Base-by-base conservation (phyloP, 2,113 vertebrate genomes). In the Labeo rohita region DNA sequence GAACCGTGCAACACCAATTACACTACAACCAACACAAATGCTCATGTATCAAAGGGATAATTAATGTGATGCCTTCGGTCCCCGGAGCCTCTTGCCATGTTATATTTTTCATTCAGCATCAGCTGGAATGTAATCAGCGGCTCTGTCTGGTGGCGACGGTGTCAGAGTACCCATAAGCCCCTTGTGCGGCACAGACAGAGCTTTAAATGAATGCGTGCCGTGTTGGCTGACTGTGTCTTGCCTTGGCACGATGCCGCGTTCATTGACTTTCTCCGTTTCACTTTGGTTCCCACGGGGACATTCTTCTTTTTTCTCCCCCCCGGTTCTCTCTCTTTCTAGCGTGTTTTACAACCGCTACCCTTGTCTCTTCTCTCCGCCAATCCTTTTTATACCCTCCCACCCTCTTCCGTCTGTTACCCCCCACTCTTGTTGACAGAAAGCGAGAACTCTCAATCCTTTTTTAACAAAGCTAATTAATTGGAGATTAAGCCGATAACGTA, bases 261-360 rank as follows among this genome's bases (percentile, higher is more conserved):
- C 63, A 87, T 92, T 15, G 89, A 93, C 90, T 93, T 93, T 82
- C 89, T 89, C 21, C 50, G 82, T 90, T 89, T 90, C 86, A 86
- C 86, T 50, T 0, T 86, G 21, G 87, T 89, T 90, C 90, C 89
- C 91, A 88, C 39, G 34, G 84, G 89, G 83, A 47, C 11, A 50
- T 61, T 81, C 73, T 39, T 39, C 39, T 50, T 36, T 68, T 18
- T 16, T 39, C 18, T 5, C n/a, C 15, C 21, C 9, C 13, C 73
- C 28, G 3, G 1, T 39, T 5, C 39, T 39, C 39, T 39, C 50
- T 52, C 34, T 21, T 72, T 47, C 72, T 72, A 21, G n/a, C 49
- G 7, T 56, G 36, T 78, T 72, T 77, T 50, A 84, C 83, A 34
- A 54, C 68, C 8, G n/a, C 80, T 74, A 54, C n/a, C 65, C 75